Percentiles rank a stretch among this genome's conserved stretches.
Conservation (phyloP, 2,888 invertebrate species). For the Spodoptera littoralis region DNA sequence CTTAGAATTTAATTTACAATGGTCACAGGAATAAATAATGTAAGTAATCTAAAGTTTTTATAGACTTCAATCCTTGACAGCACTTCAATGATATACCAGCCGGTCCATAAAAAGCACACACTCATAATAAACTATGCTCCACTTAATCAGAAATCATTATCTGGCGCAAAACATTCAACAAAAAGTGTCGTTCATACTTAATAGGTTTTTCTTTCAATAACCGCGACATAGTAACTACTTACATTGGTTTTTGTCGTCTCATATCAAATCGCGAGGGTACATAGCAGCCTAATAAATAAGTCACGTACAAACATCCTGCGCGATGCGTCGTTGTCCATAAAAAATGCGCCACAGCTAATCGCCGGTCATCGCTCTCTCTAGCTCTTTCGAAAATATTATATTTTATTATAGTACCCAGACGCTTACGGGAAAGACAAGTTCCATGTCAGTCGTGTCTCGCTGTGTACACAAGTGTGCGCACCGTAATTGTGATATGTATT, state of each 20-base stretch:
- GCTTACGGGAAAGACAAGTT: conserved; percentile 77
- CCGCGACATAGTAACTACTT: conserved; percentile 26
- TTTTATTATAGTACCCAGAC: conserved; percentile 64
- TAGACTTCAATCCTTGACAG: neutral
- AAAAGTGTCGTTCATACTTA: conserved; percentile 49
- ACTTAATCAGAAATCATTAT: conserved; percentile 48
- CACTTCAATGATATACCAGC: neutral
- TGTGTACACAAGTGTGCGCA: conserved; percentile 79
- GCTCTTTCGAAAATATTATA: conserved; percentile 71
- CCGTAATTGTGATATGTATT: conserved; percentile 64
- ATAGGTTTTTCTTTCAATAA: conserved; percentile 51
- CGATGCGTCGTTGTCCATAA: conserved; percentile 67
- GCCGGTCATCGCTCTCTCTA: conserved; percentile 82
- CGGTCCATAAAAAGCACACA: conserved; percentile 13
- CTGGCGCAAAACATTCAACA: conserved; percentile 39
- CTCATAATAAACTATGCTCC: conserved; percentile 22
- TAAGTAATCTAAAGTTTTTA: neutral
- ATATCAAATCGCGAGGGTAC: conserved; percentile 60
- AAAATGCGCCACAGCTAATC: conserved; percentile 81
- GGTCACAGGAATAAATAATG: too few species aligned
- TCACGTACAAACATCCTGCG: conserved; percentile 83
- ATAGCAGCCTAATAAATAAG: conserved; percentile 70
- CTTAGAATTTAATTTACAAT: too few species aligned
- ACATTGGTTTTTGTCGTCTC: conserved; percentile 59
- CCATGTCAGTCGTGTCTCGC: conserved; percentile 64